Percentiles rank a stretch among this genome's conserved stretches.
These are phyloP conservation scores for Apolygus lucorum DNA, from an alignment of 1,140 invertebrate genomes.

Conservation along the genomic window DNA sequence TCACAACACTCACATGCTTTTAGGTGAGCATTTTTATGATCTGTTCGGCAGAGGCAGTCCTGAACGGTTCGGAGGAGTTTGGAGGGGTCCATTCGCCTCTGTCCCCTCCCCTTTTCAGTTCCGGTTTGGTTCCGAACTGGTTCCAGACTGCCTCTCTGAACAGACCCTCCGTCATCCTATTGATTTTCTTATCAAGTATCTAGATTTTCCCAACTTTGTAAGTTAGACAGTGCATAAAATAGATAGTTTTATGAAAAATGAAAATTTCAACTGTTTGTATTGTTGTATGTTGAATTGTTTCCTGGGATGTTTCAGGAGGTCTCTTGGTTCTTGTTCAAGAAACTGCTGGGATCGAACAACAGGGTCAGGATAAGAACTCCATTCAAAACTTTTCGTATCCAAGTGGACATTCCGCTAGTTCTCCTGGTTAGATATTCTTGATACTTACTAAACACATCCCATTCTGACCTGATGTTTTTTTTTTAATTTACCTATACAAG, in stretches of 20 bases:
- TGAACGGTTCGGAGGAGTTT: no score
- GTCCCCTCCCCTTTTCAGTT: no score
- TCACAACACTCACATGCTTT: constrained; percentile 80
- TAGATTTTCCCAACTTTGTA: not conserved
- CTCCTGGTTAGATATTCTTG: not conserved
- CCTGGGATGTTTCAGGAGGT: constrained; percentile 44
- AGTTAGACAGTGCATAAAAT: no score
- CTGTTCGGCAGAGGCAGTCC: not conserved
- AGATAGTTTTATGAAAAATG: no score
- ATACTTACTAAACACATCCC: not conserved
- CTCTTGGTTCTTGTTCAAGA: constrained; percentile 72
- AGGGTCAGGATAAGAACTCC: constrained; percentile 43
- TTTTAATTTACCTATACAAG: not conserved
- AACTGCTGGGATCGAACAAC: constrained; percentile 65
- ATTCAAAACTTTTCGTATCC: not conserved
- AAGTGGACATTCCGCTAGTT: not conserved
- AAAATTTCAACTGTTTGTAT: no score
- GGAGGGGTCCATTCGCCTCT: no score
- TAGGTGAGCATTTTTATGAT: constrained; percentile 47
- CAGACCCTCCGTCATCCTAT: constrained; percentile 19
- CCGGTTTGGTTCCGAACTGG: no score
- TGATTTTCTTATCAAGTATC: constrained; percentile 24
- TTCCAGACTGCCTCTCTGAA: no score
- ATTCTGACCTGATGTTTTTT: not conserved
- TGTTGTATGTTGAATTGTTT: not conserved